Base-by-base conservation (phyloP, 2,797 vertebrate genomes). In the Myotis myotis region DNA sequence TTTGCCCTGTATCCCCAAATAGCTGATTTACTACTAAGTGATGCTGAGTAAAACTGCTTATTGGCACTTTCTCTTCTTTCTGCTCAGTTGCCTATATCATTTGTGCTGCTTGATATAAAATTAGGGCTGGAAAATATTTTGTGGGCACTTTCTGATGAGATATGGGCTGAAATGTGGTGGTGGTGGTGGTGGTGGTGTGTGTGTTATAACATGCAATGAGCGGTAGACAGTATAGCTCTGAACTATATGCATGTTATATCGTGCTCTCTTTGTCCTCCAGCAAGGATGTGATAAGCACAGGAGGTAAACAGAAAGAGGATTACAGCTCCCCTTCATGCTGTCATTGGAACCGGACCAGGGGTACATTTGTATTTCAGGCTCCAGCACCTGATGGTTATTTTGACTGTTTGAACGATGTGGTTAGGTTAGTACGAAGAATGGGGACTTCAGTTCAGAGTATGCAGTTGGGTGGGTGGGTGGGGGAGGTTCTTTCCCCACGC, bases 11-110 rank as follows among this genome's bases (percentile, higher is more conserved):
- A 62, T 96, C 64, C 81, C 36, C 88, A 85, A 93, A 78, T 72
- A 92, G 80, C 87, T 93, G 49, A 95, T 91, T 86, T 47, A 13
- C 12, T 47, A 47, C 11, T 47, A 93, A 87, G 71, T 49, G 66
- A 93, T 91, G 41, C 89, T 93, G 81, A 68, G 62, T 72, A 66
- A 87, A 96, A 89, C 55, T 87, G 76, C 84, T 76, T 82, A 62
- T 38, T 75, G 93, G 94, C 83, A 87, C 47, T 92, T 85, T 83
- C n/a, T 12, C 36, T 51, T 15, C 2, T 17, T 13, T 33, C 55
- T 75, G 80, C 51, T 62, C 64, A 19, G 88, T 84, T 93, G 83
- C 72, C 71, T 87, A 2, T 47, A 44, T 87, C 84, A 66, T 89
- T 91, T 60, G 70, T 57, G 75, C 51, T 83, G 85, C 80, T 71